Base-by-base conservation (phyloP, 1,140 invertebrate species). In the Platorchestia sp. region DNA sequence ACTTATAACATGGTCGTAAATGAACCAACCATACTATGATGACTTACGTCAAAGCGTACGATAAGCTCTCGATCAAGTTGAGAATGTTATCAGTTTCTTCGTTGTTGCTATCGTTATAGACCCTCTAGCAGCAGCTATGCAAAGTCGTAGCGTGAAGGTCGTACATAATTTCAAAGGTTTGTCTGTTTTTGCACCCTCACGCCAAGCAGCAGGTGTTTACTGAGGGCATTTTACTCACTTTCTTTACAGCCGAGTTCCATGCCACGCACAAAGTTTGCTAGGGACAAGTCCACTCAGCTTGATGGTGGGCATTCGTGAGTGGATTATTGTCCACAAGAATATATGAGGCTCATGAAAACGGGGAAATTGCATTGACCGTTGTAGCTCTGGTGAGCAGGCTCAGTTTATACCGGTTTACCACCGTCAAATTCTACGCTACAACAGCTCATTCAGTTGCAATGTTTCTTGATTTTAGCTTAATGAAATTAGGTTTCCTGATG, bases 281-380 rank as follows among this genome's bases (percentile, higher is more conserved):
- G 87, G 42, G 43, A 41, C 41, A 27, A 89, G 87, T 89, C 41
- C 41, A 89, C 87, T 89, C 41, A 89, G 87, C 27, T 41, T 42
- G 43, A 89, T 89, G 43, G 87, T 36, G 41, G 10, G 43, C 87
- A 89, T 89, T 89, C 41, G 87, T 89, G 87, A 19, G 87, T 42
- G 87, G 87, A 44, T 89, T 89, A 89, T 89, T 89, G 87, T 89
- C 87, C 87, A 42, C 36, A 43, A 42, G 43, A 89, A 89, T 42
- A 89, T 19, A 10, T 75, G 59, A 10, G 59, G 59, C 59, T 22
- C 59, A 10, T 75, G 59, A 75, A 75, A 75, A 75, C 59, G 1
- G 27, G 27, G 59, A 75, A 75, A 75, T 36, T 75, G 59, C 27
- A 75, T 51, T 36, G 59, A 75, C 1, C 27, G 27, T 75, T 36